Conservation (phyloP, 2,113 vertebrate genomes). For the Paedocypris sp. region DNA sequence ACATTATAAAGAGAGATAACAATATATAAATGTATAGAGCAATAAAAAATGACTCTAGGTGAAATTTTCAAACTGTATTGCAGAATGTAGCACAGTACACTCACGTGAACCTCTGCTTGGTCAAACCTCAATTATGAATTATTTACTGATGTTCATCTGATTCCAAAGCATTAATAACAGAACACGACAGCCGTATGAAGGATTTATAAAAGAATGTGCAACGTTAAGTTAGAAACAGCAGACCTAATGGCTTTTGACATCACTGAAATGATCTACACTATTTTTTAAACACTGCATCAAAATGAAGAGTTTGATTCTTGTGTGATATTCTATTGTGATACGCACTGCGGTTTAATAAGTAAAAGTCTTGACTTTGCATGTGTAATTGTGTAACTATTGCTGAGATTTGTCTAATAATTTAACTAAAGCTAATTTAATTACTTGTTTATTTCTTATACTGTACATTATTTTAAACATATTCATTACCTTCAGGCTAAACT, state of each 20-base stretch:
- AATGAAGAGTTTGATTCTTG: neutral
- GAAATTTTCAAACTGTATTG: too few species aligned
- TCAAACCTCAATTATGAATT: neutral
- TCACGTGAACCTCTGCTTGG: neutral
- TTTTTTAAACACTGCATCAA: neutral
- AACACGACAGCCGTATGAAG: conserved; percentile 5
- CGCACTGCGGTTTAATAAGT: too few species aligned
- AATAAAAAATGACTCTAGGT: too few species aligned
- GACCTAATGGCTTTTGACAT: neutral
- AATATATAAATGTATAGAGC: too few species aligned
- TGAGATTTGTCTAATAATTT: neutral
- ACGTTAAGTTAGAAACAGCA: neutral
- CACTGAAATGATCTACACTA: neutral
- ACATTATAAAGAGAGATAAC: too few species aligned
- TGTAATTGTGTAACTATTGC: neutral
- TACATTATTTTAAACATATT: too few species aligned
- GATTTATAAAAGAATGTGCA: neutral
- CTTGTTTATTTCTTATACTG: too few species aligned
- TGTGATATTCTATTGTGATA: neutral
- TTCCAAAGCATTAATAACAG: neutral
- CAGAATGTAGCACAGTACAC: too few species aligned
- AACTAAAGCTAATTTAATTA: neutral
- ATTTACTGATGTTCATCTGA: neutral
- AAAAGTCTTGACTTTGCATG: neutral
- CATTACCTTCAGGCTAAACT: too few species aligned